Percentiles rank a stretch among this genome's conserved stretches.
These are phyloP conservation scores for Holocentrus rufus DNA, from an alignment of 2,797 vertebrate genomes.

Conservation along the genomic window DNA sequence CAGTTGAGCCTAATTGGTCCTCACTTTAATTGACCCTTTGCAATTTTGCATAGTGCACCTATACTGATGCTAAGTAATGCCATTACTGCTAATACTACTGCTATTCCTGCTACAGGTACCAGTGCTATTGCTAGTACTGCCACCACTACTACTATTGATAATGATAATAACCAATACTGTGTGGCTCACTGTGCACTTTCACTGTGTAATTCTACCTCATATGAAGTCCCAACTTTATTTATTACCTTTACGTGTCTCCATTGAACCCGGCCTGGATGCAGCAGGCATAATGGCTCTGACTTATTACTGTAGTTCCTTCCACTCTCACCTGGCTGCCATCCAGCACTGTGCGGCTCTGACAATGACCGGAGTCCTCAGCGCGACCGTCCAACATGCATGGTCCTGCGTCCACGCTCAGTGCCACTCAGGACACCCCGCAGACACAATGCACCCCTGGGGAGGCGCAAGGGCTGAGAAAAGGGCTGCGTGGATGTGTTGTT, in stretches of 20 bases:
- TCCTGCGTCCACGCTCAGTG: conserved; percentile 20
- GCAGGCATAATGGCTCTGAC: conserved; percentile 66
- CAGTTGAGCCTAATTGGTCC: no score
- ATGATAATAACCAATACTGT: no score
- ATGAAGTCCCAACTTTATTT: conserved; percentile 31
- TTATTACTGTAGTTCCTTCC: conserved; percentile 78
- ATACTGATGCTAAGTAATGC: no score
- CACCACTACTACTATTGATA: neutral
- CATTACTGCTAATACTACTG: no score
- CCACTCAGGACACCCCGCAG: conserved; percentile 50
- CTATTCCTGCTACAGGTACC: no score
- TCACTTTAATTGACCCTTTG: no score
- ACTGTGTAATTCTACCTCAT: conserved; percentile 19
- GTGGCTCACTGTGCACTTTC: conserved; percentile 24
- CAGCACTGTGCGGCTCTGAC: conserved; percentile 59
- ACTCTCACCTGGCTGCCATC: conserved; percentile 63
- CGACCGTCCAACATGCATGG: conserved; percentile 36
- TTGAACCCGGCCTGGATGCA: conserved; percentile 52
- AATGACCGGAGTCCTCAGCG: conserved; percentile 68
- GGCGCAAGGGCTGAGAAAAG: conserved; percentile 43
- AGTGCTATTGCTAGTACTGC: neutral
- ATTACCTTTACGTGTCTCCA: conserved; percentile 53
- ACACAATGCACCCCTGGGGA: conserved; percentile 66
- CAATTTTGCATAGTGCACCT: no score
- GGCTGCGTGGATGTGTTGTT: conserved; percentile 50